These are phyloP conservation scores for Heliconius sara DNA, from an alignment of 2,888 invertebrate genomes.

Conservation along the genomic window DNA sequence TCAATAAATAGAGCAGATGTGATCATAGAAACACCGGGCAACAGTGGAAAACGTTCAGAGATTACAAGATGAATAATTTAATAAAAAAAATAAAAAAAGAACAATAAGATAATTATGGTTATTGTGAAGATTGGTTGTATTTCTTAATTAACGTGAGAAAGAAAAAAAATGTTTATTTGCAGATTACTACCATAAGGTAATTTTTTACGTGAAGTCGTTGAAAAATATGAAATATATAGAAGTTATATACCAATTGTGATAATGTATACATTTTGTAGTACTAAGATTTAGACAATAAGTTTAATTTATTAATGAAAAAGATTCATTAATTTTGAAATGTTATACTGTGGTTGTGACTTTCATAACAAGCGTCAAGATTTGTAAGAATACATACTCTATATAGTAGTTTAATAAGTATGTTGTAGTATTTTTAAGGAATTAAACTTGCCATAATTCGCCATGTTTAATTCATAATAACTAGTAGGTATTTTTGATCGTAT, in stretches of 20 bases:
- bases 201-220: background rate
- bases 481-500: background rate
- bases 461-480: conserved; percentile 68
- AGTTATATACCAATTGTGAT: conserved; percentile 64
- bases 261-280: conserved; percentile 40
- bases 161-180: background rate
- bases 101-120: background rate
- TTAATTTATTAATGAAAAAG: conserved; percentile 26
- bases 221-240: conserved; percentile 11
- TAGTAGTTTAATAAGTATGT: conserved; percentile 36
- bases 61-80: conserved; percentile 58
- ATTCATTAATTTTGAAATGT: conserved; percentile 31
- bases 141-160: background rate
- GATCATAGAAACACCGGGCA: conserved; percentile 69
- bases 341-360: conserved; percentile 43
- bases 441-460: conserved; percentile 80
- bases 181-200: background rate
- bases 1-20: conserved; percentile 69
- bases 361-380: conserved; percentile 23
- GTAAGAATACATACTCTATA: conserved; percentile 15
- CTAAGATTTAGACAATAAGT: conserved; percentile 27
- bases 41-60: conserved; percentile 74
- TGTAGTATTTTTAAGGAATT: conserved; percentile 60
- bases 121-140: background rate
- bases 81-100: background rate